These are phyloP conservation scores for Probosciger aterrimus DNA, from an alignment of 2,113 vertebrate genomes.

Conservation along the genomic window DNA sequence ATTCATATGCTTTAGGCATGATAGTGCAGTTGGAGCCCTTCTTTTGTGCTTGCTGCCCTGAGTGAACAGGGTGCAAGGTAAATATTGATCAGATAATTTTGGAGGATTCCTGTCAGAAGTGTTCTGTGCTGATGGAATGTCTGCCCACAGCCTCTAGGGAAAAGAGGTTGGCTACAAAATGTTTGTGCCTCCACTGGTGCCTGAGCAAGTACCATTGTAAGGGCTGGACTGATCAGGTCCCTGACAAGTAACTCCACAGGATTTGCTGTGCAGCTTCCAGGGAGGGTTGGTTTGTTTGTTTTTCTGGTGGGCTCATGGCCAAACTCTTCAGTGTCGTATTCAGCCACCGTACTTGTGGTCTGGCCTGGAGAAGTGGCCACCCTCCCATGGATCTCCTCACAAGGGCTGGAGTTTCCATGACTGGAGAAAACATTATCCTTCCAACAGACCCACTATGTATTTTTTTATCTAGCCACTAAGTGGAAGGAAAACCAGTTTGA, in stretches of 20 bases:
- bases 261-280: neutral
- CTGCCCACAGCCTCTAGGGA: rapidly evolving
- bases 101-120: neutral
- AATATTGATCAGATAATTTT: neutral
- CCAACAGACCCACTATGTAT: neutral
- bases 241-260: neutral
- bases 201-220: neutral
- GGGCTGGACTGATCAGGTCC: neutral
- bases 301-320: neutral
- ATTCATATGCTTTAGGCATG: neutral
- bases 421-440: neutral
- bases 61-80: neutral
- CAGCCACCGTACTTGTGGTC: neutral
- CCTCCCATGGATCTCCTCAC: neutral
- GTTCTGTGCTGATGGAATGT: neutral
- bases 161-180: neutral
- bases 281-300: neutral
- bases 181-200: neutral
- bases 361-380: rapidly evolving
- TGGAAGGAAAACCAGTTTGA: neutral
- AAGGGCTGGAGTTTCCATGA: neutral
- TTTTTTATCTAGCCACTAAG: neutral
- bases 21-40: neutral
- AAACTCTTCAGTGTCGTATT: neutral
- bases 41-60: neutral